Conservation (phyloP, 2,888 invertebrate species). For the Salticus scenicus region DNA sequence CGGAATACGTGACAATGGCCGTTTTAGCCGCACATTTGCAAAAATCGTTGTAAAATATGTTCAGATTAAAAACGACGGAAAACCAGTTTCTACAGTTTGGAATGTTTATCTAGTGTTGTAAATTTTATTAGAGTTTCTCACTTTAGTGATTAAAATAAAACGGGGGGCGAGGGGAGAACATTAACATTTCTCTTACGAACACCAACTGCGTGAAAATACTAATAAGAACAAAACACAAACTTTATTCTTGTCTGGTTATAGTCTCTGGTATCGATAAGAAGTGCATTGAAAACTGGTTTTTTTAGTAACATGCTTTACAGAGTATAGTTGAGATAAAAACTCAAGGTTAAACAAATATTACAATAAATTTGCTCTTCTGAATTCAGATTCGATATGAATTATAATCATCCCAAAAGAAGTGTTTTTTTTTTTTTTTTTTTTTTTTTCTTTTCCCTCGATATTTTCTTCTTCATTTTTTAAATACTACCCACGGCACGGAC, state of each 20-base stretch:
- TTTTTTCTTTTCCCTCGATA: no score
- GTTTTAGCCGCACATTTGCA: conserved; percentile 11
- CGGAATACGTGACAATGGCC: neutral
- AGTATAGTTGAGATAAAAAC: neutral
- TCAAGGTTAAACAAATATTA: neutral
- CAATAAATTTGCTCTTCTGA: no score
- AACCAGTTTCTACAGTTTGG: conserved; percentile 15
- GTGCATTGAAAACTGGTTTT: conserved; percentile 27
- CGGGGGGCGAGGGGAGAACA: no score
- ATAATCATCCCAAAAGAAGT: no score
- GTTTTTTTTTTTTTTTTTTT: no score
- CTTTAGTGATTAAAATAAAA: conserved; percentile 9
- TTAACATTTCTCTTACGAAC: neutral
- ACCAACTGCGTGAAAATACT: neutral
- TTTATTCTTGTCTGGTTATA: conserved; percentile 24
- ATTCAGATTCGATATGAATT: no score
- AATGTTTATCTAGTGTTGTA: conserved; percentile 19
- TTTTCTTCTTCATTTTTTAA: no score
- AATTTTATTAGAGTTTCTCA: conserved; percentile 22
- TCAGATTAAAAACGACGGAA: neutral
- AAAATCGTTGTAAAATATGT: neutral
- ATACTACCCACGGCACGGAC: no score
- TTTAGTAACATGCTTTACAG: neutral
- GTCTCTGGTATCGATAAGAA: conserved; percentile 12
- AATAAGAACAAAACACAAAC: neutral